phyloP scores from a whole-genome alignment of 2,797 vertebrate species.

The Odontamblyopus lacepedii region DNA sequence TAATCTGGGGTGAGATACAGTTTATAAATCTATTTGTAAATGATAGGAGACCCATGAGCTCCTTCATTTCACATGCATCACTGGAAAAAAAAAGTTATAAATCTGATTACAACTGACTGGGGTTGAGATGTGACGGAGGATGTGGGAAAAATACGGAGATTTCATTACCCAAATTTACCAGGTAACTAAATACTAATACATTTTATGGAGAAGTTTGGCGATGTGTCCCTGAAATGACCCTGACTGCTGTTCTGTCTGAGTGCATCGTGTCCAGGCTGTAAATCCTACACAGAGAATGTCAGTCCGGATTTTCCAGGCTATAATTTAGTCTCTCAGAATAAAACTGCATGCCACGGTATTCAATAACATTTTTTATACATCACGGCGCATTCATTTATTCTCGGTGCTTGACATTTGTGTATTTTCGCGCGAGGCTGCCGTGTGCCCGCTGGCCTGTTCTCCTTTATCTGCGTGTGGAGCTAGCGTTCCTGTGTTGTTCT shows the following conservation, averaged over 20 bases:
- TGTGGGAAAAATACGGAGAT: no score
- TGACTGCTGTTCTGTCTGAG: not conserved
- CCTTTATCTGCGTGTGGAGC: constrained; percentile 55
- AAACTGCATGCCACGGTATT: not conserved
- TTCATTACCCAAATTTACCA: no score
- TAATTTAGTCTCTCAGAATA: not conserved
- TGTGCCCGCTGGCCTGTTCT: constrained; percentile 61
- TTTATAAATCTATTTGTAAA: no score
- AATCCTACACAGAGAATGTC: not conserved
- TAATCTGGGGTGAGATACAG: no score
- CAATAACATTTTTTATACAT: not conserved
- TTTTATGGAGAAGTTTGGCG: no score
- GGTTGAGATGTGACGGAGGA: no score
- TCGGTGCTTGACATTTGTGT: constrained; percentile 18
- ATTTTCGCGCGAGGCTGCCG: constrained; percentile 29
- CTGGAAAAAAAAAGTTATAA: no score
- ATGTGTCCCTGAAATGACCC: not conserved
- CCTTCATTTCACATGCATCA: no score
- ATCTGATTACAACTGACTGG: no score
- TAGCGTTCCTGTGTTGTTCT: constrained; percentile 42
- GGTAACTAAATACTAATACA: no score
- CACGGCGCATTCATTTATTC: constrained; percentile 34
- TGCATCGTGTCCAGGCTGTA: not conserved
- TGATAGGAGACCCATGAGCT: no score
- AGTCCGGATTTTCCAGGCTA: not conserved